Percentiles rank a stretch among this genome's conserved stretches.
These are phyloP conservation scores for Phymanthus crucifer DNA, from an alignment of 92 coral and sea anemone species.

Conservation along the genomic window DNA sequence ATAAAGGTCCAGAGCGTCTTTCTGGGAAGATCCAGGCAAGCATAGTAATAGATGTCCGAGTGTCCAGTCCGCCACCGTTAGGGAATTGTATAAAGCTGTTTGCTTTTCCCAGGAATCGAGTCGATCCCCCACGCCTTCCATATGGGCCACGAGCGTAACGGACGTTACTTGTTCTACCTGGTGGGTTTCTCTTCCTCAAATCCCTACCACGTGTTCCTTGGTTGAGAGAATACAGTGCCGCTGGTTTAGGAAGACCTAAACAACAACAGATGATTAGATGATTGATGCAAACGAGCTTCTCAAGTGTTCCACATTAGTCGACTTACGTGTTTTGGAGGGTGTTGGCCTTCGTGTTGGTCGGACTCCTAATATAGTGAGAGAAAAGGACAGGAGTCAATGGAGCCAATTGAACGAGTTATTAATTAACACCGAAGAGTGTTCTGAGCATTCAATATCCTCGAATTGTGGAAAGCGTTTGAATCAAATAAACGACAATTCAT, in stretches of 20 bases:
- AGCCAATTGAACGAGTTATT: too few relatives aligned
- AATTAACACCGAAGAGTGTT: too few relatives aligned
- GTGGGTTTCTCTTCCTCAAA: conserved; percentile 33
- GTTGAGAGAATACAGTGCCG: conserved; percentile 58
- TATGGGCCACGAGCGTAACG: conserved; percentile 56
- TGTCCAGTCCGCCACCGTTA: conserved; percentile 60
- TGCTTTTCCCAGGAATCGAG: conserved; percentile 34
- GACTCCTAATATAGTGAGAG: background rate
- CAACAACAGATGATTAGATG: background rate
- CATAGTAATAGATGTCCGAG: conserved; percentile 55
- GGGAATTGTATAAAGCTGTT: conserved; percentile 61
- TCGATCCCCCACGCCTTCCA: conserved; percentile 56
- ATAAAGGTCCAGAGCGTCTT: conserved; percentile 65
- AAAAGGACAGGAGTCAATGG: too few relatives aligned
- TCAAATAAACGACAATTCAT: too few relatives aligned
- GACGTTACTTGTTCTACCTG: conserved; percentile 41
- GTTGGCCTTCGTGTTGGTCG: background rate
- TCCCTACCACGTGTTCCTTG: conserved; percentile 55
- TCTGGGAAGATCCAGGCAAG: conserved; percentile 59
- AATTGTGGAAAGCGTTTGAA: too few relatives aligned
- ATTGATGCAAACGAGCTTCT: background rate
- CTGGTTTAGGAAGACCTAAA: conserved; percentile 43
- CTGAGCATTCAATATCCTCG: too few relatives aligned
- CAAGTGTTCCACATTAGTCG: background rate
- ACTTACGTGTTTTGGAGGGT: background rate